phyloP scores from a whole-genome alignment of 2,888 invertebrate species.

The Brachypalpus laphriformis region DNA sequence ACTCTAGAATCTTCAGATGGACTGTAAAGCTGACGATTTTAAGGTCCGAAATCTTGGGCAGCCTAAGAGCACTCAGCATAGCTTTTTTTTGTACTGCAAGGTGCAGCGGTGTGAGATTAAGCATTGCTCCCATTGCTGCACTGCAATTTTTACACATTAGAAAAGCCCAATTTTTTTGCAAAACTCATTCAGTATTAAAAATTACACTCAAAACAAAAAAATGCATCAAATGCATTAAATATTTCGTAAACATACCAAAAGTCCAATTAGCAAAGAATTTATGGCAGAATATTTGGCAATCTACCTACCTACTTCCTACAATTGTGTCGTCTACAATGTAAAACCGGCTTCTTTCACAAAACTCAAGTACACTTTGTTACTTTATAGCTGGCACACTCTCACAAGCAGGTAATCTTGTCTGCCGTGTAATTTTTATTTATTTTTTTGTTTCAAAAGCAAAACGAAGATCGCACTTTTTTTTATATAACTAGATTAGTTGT shows the following conservation, averaged over 20 bases:
- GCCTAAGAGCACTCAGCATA: too few relatives aligned
- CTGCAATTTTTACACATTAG: too few relatives aligned
- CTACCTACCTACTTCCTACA: neutral
- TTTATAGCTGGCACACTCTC: neutral
- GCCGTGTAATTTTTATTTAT: neutral
- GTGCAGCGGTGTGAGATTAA: too few relatives aligned
- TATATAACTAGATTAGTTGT: neutral
- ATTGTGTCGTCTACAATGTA: neutral
- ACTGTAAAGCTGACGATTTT: too few relatives aligned
- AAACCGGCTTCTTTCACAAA: constrained; percentile 35
- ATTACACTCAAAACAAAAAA: too few relatives aligned
- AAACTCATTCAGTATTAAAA: too few relatives aligned
- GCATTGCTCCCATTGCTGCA: too few relatives aligned
- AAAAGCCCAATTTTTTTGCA: too few relatives aligned
- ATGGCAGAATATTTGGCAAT: constrained; percentile 11
- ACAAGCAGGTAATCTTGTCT: neutral
- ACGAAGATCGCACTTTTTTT: constrained; percentile 12
- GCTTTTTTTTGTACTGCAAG: too few relatives aligned
- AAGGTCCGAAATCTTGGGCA: too few relatives aligned
- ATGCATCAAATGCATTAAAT: neutral
- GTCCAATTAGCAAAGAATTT: neutral
- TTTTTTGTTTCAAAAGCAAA: neutral
- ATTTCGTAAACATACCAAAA: neutral
- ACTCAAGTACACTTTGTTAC: constrained; percentile 14
- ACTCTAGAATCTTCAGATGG: too few relatives aligned